Evolutionary conservation across 1,140 invertebrate genomes (phyloP), one percentile per base, ranked within the genome.

Genomic region (Riptortus pedestris): DNA sequence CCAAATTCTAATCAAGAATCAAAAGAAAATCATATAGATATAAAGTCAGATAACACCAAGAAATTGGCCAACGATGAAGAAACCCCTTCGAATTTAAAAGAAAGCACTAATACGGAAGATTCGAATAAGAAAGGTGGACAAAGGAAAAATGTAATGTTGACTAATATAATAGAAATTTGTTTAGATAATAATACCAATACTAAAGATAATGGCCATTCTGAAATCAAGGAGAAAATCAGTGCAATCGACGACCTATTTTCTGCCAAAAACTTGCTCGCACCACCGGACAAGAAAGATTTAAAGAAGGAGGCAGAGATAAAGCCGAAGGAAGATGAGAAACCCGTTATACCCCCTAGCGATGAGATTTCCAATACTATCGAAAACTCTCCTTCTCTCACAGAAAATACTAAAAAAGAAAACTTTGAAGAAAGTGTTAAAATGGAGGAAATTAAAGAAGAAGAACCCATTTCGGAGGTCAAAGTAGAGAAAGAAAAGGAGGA

Each of bases 401-500:
- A n/a, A n/a, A 16, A 43, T 16, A 52, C 43, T 60, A 20, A 63
- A 22, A 43, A 61, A n/a, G 22, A 62, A 43, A 16, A 16, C 22
- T 27, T 43, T 4, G 26, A 52, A 14, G 16, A 22, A 45, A 47
- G 2, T n/a, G 59, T 18, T n/a, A 60, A 59, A 22, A 31, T 14
- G n/a, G 63, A 64, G 60, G 55, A 63, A 63, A 51, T 60, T 55
- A 52, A 61, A 62, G 33, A 45, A 0, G 73, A 74, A 29, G 72
- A 75, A 9, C 61, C 72, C 16, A 66, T 71, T 9, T 68, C 66
- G 45, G 69, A 74, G 62, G 72, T 47, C 11, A 47, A 47, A 47
- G 18, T n/a, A 47, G 45, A 47, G 22, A 22, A 47, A 47, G 11
- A 5, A 9, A 47, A 47, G 45, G 45, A 47, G 45, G 45, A 47